A percentile compares a stretch with the other conserved stretches of the same genome.
Conservation (phyloP, 2,888 invertebrate species). For the Acanthosoma haemorrhoidale region DNA sequence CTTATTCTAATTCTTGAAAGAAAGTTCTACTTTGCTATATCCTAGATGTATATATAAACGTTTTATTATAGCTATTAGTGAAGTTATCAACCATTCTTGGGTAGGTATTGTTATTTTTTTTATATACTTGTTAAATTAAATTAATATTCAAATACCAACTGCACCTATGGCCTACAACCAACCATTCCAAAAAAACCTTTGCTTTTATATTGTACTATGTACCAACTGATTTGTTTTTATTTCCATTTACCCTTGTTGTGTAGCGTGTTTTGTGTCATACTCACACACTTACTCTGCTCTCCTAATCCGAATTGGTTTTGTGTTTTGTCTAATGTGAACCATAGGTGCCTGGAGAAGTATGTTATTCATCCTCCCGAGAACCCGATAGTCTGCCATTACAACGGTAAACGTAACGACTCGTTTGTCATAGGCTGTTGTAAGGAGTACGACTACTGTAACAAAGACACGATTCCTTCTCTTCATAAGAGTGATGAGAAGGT, state of each 20-base stretch:
- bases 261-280: conserved; percentile 34
- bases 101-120: too few relatives aligned
- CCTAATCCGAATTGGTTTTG: conserved; percentile 30
- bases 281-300: conserved; percentile 27
- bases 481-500: conserved; percentile 34
- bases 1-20: too few relatives aligned
- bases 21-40: too few relatives aligned
- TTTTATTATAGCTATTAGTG: too few relatives aligned
- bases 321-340: conserved; percentile 42
- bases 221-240: conserved; percentile 14
- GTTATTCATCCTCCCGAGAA: conserved; percentile 72
- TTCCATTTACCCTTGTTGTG: conserved; percentile 29
- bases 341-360: conserved; percentile 72
- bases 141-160: conserved; percentile 3
- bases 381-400: conserved; percentile 74
- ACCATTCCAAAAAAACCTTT: background rate
- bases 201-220: conserved; percentile 15
- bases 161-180: too few relatives aligned
- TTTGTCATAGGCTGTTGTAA: conserved; percentile 79
- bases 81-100: too few relatives aligned
- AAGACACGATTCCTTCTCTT: conserved; percentile 48
- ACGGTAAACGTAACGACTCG: conserved; percentile 66
- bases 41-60: too few relatives aligned
- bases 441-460: conserved; percentile 69
- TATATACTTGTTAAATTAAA: too few relatives aligned